A percentile compares a stretch with the other conserved stretches of the same genome.
phyloP scores from a whole-genome alignment of 2,888 invertebrate genomes.

The Agelastica alni region DNA sequence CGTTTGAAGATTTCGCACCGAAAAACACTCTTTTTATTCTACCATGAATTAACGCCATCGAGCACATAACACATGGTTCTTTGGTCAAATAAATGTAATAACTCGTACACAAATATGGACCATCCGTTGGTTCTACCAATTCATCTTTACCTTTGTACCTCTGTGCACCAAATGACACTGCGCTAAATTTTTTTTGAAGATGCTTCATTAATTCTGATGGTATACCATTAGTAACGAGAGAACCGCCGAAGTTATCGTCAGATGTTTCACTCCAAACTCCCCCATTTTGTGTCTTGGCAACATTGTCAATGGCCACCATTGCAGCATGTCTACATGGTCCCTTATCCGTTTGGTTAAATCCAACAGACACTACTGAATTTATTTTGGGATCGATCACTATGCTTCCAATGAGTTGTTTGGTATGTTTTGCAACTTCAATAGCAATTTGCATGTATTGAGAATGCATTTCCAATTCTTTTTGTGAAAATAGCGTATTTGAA shows the following conservation, averaged over 20 bases:
- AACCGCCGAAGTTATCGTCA: slow-evolving; percentile 23
- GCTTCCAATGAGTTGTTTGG: slow-evolving; percentile 55
- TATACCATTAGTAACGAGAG: slow-evolving; percentile 50
- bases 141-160: slow-evolving; percentile 52
- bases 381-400: slow-evolving; percentile 76
- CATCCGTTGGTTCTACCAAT: slow-evolving; percentile 53
- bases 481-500: slow-evolving; percentile 65
- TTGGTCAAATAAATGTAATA: slow-evolving; percentile 80
- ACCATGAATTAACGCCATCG: slow-evolving; percentile 95
- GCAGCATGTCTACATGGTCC: slow-evolving; percentile 82
- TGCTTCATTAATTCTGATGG: slow-evolving; percentile 50
- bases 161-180: slow-evolving; percentile 55
- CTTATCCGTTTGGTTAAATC: slow-evolving; percentile 61
- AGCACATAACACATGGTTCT: slow-evolving; percentile 94
- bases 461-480: slow-evolving; percentile 61
- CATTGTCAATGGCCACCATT: slow-evolving; percentile 84
- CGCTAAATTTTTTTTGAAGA: slow-evolving; percentile 35
- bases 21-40: slow-evolving; percentile 83
- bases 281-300: slow-evolving; percentile 81
- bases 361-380: slow-evolving; percentile 69
- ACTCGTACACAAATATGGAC: slow-evolving; percentile 84
- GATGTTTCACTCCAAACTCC: too few species aligned
- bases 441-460: slow-evolving; percentile 64
- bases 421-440: slow-evolving; percentile 59
- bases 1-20: slow-evolving; percentile 61